Percentiles rank a stretch among this genome's conserved stretches.
phyloP scores from a whole-genome alignment of 2,113 vertebrate species.

The Heterochromis multidens region DNA sequence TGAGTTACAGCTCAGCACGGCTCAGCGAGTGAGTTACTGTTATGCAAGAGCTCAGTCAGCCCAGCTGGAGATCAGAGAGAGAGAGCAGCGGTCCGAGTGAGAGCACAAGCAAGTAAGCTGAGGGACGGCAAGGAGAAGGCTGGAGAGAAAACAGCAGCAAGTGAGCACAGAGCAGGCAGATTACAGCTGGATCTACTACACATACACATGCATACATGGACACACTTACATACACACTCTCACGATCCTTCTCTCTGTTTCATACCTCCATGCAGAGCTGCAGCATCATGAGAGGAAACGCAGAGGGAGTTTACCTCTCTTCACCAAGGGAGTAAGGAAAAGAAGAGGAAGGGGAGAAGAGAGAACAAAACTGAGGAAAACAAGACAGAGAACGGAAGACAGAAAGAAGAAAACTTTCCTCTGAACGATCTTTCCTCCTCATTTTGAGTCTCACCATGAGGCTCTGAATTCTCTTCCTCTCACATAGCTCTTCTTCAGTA shows the following conservation, averaged over 20 bases:
- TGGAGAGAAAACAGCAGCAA: constrained; percentile 10
- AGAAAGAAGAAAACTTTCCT: constrained; percentile 1
- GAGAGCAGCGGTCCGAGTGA: neutral
- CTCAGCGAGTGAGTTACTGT: constrained; percentile 59
- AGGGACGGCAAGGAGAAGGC: constrained; percentile 23
- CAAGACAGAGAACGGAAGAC: neutral
- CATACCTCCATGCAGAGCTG: neutral
- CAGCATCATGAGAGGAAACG: constrained; percentile 27
- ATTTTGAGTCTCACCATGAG: neutral
- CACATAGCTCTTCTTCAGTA: neutral
- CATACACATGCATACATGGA: neutral
- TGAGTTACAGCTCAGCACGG: constrained; percentile 65
- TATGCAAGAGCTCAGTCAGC: constrained; percentile 74
- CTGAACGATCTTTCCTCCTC: neutral
- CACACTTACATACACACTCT: neutral
- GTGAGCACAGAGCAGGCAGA: constrained; percentile 39
- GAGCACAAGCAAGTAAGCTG: constrained; percentile 11
- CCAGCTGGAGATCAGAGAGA: constrained; percentile 61
- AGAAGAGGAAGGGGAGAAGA: neutral
- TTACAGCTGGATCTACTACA: constrained; percentile 48
- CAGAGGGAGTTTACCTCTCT: neutral
- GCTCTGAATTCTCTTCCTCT: constrained; percentile 21
- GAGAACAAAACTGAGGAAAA: neutral
- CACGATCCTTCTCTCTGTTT: constrained; percentile 11
- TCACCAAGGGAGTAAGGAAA: constrained; percentile 17